A percentile compares a stretch with the other conserved stretches of the same genome.
These are phyloP conservation scores for Varanus komodoensis DNA, from an alignment of 2,113 vertebrate genomes.

Conservation along the genomic window DNA sequence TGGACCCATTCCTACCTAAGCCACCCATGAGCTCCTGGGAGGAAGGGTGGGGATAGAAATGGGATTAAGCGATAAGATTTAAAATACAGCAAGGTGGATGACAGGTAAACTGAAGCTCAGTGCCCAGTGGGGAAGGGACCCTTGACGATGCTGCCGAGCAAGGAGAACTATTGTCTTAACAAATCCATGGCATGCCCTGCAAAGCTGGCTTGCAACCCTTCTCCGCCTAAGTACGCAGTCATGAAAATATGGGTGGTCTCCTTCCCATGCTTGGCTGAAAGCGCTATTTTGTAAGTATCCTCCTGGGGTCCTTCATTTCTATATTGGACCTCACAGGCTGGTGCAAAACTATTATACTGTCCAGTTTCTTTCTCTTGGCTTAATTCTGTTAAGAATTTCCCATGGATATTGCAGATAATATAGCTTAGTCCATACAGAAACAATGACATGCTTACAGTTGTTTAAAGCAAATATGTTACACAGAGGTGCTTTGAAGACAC, in stretches of 20 bases:
- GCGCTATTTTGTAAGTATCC: fast-evolving
- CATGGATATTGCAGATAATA: background rate
- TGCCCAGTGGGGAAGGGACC: background rate
- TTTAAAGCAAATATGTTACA: background rate
- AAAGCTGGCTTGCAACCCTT: background rate
- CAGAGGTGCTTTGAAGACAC: too few relatives aligned
- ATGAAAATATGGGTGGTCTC: background rate
- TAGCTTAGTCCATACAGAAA: background rate
- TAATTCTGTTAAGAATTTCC: background rate
- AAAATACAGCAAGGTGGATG: background rate
- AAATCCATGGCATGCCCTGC: background rate
- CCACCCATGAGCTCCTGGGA: background rate
- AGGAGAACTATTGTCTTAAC: background rate
- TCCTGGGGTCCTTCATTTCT: background rate
- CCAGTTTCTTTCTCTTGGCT: fast-evolving
- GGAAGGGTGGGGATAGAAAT: background rate
- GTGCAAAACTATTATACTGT: fast-evolving
- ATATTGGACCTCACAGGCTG: fast-evolving
- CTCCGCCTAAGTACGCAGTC: background rate
- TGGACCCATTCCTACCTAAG: background rate
- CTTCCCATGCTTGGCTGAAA: background rate
- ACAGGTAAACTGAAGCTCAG: background rate
- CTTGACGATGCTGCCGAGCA: too few relatives aligned
- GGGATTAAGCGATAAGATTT: background rate
- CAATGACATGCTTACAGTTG: background rate